phyloP scores from a whole-genome alignment of 2,797 vertebrate genomes.

The Cyprinella venusta region DNA sequence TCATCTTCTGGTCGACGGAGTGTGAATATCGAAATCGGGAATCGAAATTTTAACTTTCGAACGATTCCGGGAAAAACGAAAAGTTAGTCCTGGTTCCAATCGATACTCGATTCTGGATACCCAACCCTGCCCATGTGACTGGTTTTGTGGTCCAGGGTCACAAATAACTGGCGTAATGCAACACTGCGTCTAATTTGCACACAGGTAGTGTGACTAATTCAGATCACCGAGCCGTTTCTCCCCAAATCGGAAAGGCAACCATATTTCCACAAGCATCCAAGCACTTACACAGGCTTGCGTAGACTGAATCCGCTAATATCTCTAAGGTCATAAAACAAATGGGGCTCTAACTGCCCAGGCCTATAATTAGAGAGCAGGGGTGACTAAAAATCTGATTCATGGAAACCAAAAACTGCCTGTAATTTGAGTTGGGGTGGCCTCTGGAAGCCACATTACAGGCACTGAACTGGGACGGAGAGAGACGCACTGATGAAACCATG shows the following conservation, averaged over 20 bases:
- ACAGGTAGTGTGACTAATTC: not conserved
- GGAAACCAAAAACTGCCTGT: slow-evolving; percentile 63
- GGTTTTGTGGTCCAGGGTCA: too few relatives aligned
- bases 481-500: not conserved
- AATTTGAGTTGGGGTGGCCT: slow-evolving; percentile 61
- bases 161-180: not conserved
- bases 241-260: not conserved
- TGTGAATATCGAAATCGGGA: too few relatives aligned
- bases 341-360: slow-evolving; percentile 52
- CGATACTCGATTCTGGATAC: too few relatives aligned
- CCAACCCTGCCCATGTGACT: too few relatives aligned
- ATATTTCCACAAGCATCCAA: not conserved
- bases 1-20: too few relatives aligned
- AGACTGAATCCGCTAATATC: slow-evolving; percentile 48
- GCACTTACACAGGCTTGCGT: slow-evolving; percentile 12
- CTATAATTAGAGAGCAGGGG: slow-evolving; percentile 64
- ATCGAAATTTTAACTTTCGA: too few relatives aligned
- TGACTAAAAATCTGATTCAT: slow-evolving; percentile 63
- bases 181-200: not conserved
- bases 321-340: slow-evolving; percentile 58
- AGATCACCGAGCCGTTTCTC: not conserved
- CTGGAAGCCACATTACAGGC: slow-evolving; percentile 58
- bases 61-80: too few relatives aligned
- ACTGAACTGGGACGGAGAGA: slow-evolving; percentile 57
- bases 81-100: too few relatives aligned